These are phyloP conservation scores for Crocidura indochinensis DNA, from an alignment of 2,797 vertebrate genomes.

Conservation along the genomic window DNA sequence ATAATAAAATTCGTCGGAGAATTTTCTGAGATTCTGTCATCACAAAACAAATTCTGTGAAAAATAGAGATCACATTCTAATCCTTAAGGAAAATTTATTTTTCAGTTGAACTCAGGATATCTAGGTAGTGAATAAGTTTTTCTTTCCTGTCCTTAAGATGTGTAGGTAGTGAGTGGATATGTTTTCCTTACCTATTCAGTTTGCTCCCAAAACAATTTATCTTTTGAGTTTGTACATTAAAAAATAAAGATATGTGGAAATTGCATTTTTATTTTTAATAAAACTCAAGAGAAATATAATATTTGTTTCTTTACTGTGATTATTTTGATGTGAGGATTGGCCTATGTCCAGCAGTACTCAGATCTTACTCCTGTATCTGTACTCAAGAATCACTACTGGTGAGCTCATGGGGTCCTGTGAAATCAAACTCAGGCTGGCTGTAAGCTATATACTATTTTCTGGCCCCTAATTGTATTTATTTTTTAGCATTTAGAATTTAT, in stretches of 20 bases:
- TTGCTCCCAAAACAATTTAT: background rate
- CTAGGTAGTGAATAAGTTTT: background rate
- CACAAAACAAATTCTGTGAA: background rate
- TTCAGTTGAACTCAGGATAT: background rate
- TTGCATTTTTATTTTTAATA: slow-evolving; percentile 32
- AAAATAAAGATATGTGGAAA: background rate
- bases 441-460: too few relatives aligned
- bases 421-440: too few relatives aligned
- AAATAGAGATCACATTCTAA: background rate
- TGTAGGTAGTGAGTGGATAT: background rate
- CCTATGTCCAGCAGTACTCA: too few relatives aligned
- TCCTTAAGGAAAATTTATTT: background rate
- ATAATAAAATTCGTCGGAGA: background rate
- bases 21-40: background rate
- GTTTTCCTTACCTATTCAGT: background rate
- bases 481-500: too few relatives aligned
- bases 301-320: background rate
- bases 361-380: too few relatives aligned
- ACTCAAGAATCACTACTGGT: too few relatives aligned
- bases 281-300: background rate
- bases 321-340: too few relatives aligned
- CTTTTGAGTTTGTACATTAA: background rate
- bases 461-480: too few relatives aligned
- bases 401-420: too few relatives aligned
- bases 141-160: background rate